These are phyloP conservation scores for Rhamnusium bicolor DNA, from an alignment of 2,888 invertebrate species.

Conservation along the genomic window DNA sequence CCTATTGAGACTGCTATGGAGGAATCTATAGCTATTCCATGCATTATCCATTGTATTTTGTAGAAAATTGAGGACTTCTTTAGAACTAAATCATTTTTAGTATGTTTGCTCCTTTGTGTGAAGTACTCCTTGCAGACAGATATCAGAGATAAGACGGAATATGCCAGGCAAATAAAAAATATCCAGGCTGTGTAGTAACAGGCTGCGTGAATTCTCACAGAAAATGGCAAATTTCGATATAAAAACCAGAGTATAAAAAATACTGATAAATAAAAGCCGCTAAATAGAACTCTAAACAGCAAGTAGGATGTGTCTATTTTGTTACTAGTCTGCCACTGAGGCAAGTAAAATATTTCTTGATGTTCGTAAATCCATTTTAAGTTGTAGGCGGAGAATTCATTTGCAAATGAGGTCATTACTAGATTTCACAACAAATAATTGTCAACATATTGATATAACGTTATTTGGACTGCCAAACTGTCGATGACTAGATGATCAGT, in stretches of 20 bases:
- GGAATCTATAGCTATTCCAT: constrained; percentile 36
- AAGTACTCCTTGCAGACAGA: constrained; percentile 8
- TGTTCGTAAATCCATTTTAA: constrained; percentile 30
- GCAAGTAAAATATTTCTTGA: constrained; percentile 42
- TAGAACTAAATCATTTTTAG: background rate
- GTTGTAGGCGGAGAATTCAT: constrained; percentile 18
- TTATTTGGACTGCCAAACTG: background rate
- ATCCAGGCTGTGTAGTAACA: constrained; percentile 46
- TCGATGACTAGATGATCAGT: background rate
- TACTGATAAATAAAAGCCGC: constrained; percentile 1
- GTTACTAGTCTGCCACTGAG: constrained; percentile 44
- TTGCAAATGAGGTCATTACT: background rate
- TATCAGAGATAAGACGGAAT: constrained; percentile 29
- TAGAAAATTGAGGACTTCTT: background rate
- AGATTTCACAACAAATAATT: too few species aligned
- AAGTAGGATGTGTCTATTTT: constrained; percentile 38
- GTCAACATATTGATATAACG: background rate
- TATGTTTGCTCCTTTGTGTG: constrained; percentile 2
- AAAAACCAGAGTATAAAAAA: constrained; percentile 13
- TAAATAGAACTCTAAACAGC: constrained; percentile 34
- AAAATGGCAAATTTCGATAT: background rate
- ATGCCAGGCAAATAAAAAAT: constrained; percentile 28
- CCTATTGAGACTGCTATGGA: constrained; percentile 32
- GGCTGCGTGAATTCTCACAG: constrained; percentile 1
- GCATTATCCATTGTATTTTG: constrained; percentile 35